Evolutionary conservation across 2,888 invertebrate species (phyloP).

Genomic region (Orchesellides sinensis): DNA sequence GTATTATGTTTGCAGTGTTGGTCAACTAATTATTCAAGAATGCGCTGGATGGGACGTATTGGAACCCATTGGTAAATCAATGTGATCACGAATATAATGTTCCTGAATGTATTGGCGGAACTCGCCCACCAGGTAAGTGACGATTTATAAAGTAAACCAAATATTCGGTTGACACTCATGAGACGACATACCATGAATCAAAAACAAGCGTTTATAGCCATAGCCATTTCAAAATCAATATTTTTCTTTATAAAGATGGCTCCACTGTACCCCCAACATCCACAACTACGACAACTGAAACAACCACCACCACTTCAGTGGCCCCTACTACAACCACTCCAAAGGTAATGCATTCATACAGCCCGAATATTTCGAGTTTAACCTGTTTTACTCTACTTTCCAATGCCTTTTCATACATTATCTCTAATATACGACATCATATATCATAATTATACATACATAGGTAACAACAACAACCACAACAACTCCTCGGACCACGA

Average conservation of each 20-base stretch:
- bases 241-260: background rate
- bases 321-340: constrained; percentile 26
- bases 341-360: background rate
- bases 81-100: constrained; percentile 31
- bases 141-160: no score
- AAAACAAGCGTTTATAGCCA: no score
- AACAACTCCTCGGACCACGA: constrained; percentile 75
- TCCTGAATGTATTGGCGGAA: constrained; percentile 39
- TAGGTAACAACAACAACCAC: constrained; percentile 71
- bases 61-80: background rate
- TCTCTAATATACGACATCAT: no score
- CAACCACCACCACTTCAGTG: background rate
- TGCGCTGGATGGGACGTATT: background rate
- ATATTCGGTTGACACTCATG: background rate
- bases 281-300: constrained; percentile 3
- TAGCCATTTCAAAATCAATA: background rate
- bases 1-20: background rate
- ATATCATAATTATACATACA: background rate
- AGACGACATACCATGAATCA: background rate
- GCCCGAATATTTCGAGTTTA: no score
- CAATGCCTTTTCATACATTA: background rate
- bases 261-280: background rate
- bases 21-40: background rate
- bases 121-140: constrained; percentile 30
- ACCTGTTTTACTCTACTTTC: background rate